Base-by-base conservation (phyloP, 2,797 vertebrate genomes). In the Phrynocephalus guinanensis region DNA sequence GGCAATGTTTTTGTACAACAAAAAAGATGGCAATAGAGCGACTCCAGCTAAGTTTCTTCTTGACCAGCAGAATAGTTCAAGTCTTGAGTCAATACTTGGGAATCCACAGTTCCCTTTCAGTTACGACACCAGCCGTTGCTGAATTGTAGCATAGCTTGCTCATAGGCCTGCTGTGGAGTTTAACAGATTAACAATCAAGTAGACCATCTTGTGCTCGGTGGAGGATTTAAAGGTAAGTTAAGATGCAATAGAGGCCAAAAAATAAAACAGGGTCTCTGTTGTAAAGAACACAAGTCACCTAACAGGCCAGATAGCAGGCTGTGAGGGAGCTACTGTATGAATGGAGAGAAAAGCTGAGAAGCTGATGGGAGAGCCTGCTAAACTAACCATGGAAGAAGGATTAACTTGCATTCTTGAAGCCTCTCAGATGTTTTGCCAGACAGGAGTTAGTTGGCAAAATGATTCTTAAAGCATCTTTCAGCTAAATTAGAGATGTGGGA, bases 401-500 rank as follows among this genome's bases (percentile, higher is more conserved):
- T 94, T 92, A 94, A 90, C 89, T 93, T 91, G 82, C 88, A 77
- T 94, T 91, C 87, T 86, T 90, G 84, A 92, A 81, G 73, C 84
- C 85, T 84, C 86, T 93, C 50, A 90, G 91, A 83, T 93, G 60
- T 89, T 91, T 84, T 88, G 84, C 1, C 70, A 75, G 84, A 86
- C 91, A 93, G 88, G 91, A 77, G 28, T 77, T 94, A 86, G 91
- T 56, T 90, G 85, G 79, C 63, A 90, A 93, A 83, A 56, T 78
- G 38, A 72, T 79, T 91, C 92, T 94, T 91, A 84, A 93, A 92
- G 90, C 83, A 92, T 8, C 67, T 94, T 75, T 91, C 92, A 90
- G 77, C 90, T 80, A 91, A 94, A 94, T 93, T 82, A 77, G 60
- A 88, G 78, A 83, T 91, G 70, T 0, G 0, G 11, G 56, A 38